phyloP scores from a whole-genome alignment of 1,140 invertebrate species.

The Drosophila rufa region DNA sequence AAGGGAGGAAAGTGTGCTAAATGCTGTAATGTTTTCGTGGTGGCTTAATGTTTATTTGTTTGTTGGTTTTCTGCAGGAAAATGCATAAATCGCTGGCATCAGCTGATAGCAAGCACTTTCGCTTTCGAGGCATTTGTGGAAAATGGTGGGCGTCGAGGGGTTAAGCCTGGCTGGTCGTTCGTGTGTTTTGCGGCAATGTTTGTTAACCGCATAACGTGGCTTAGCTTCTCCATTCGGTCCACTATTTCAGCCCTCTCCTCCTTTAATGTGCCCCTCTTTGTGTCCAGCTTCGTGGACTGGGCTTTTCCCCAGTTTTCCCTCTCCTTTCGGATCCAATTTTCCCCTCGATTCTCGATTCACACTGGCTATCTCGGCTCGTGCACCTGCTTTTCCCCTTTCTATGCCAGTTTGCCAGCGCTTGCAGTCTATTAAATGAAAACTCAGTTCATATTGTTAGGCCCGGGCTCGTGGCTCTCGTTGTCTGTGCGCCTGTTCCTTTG shows the following conservation, averaged over 20 bases:
- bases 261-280: not conserved
- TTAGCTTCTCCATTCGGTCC: slow-evolving; percentile 48
- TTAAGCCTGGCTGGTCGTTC: not conserved
- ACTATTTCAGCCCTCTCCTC: slow-evolving; percentile 10
- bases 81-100: slow-evolving; percentile 54
- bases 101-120: slow-evolving; percentile 55
- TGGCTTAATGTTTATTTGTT: slow-evolving; percentile 12
- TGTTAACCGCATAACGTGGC: slow-evolving; percentile 64
- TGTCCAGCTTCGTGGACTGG: too few species aligned
- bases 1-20: not conserved
- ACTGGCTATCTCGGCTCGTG: slow-evolving; percentile 29
- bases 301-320: not conserved
- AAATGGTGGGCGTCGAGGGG: slow-evolving; percentile 4
- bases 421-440: slow-evolving; percentile 80
- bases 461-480: slow-evolving; percentile 13
- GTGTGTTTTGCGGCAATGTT: slow-evolving; percentile 32
- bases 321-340: not conserved
- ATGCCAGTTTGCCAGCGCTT: slow-evolving; percentile 37
- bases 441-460: slow-evolving; percentile 73
- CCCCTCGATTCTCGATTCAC: not conserved
- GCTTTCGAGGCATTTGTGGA: slow-evolving; percentile 11
- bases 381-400: slow-evolving; percentile 30
- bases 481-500: slow-evolving; percentile 7
- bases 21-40: not conserved
- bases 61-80: slow-evolving; percentile 10